Evolutionary conservation across 2,113 vertebrate species (phyloP), one percentile per base, ranked within the genome.

Genomic region (Numenius arquata): DNA sequence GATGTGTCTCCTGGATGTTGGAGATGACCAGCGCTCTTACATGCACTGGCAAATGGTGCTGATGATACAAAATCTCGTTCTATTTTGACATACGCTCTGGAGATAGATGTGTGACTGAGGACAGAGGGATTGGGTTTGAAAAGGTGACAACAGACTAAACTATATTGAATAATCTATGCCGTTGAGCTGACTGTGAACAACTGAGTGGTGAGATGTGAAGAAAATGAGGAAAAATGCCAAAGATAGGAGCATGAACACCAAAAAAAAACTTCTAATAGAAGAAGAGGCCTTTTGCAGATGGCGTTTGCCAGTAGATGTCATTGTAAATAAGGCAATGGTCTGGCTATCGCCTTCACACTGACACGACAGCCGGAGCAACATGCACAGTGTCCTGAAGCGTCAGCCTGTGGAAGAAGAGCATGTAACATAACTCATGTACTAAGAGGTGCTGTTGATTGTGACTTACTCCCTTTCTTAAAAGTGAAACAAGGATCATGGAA

Each of bases 271-370:
- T 62, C 8, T 14, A 16, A 26, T 6, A 59, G 29, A 40, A 30
- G 59, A 48, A 36, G 4, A 29, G 4, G 26, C 18, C 27, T 8
- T 85, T 89, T 92, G 29, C 14, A 70, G 19, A 20, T 27, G 47
- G 34, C 22, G 81, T 66, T 85, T 92, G 93, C 71, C 81, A 0
- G 73, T 89, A 97, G 96, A 81, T 97, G 96, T 96, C 96, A 92
- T 84, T 94, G 52, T 56, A 58, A 67, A 67, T 78, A 86, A 94
- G 30, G 34, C 38, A 61, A 53, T 58, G 47, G 15, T 41, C 78
- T 62, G 15, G 9, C 13, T 77, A 40, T 88, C 76, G 40, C 45
- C 45, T 78, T 55, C 20, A 29, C 21, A 11, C 19, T 25, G 12
- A 14, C 12, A 23, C 0, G 0, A 8, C 36, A 59, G 34, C 12